Conservation (phyloP, 1,140 invertebrate genomes). For the Drosophila bocqueti region DNA sequence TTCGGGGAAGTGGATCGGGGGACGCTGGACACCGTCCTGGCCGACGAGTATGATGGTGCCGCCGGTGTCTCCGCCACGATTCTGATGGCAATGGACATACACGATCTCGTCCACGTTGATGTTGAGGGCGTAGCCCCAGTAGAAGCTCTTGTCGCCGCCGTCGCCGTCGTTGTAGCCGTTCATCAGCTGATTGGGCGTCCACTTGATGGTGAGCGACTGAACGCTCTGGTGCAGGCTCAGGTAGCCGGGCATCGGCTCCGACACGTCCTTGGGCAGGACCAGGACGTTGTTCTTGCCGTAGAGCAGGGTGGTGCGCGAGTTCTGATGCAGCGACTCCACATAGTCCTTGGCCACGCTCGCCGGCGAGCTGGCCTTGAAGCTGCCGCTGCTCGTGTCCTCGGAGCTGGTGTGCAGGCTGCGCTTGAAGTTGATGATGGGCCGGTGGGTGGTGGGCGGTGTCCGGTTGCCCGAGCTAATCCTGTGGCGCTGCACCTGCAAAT, state of each 20-base stretch:
- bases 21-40: conserved; percentile 96
- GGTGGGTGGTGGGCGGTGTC: conserved; percentile 90
- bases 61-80: conserved; percentile 89
- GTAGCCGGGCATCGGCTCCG: conserved; percentile 94
- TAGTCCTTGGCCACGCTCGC: conserved; percentile 93
- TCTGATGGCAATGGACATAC: conserved; percentile 97
- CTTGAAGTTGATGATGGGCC: conserved; percentile 91
- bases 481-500: conserved; percentile 89
- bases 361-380: conserved; percentile 85
- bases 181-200: conserved; percentile 97
- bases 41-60: conserved; percentile 97
- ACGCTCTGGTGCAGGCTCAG: conserved; percentile 95
- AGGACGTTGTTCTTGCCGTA: conserved; percentile 98
- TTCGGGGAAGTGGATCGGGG: conserved; percentile 96
- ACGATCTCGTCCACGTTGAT: conserved; percentile 95
- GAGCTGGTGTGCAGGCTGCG: conserved; percentile 89
- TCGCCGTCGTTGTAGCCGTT: conserved; percentile 92
- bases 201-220: conserved; percentile 90
- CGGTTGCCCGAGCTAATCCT: conserved; percentile 91
- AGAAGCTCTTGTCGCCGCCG: conserved; percentile 90
- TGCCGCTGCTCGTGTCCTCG: conserved; percentile 86
- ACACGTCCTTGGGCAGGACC: conserved; percentile 93
- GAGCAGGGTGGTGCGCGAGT: conserved; percentile 93
- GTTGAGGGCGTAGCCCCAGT: conserved; percentile 96
- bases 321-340: conserved; percentile 97